Conservation (phyloP, 92 coral and sea anemone species). For the Desmophyllum pertusum region DNA sequence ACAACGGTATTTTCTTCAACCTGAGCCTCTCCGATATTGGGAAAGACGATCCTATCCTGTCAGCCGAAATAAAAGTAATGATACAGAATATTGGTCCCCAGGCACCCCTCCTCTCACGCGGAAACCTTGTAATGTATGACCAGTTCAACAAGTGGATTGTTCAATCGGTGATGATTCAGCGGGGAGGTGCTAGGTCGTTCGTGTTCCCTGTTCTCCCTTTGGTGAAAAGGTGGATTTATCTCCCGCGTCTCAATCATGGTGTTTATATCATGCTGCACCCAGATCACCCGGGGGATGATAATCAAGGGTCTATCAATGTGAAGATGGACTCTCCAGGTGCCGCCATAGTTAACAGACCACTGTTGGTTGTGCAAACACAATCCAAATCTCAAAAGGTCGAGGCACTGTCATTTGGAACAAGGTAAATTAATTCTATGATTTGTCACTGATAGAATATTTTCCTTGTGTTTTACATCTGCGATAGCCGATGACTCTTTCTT, state of each 20-base stretch:
- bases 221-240: slow-evolving; percentile 24
- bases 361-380: slow-evolving; percentile 12
- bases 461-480: too few relatives aligned
- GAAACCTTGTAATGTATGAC: slow-evolving; percentile 17
- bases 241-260: slow-evolving; percentile 5
- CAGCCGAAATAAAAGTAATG: slow-evolving; percentile 1
- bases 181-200: slow-evolving; percentile 9
- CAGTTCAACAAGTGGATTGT: neutral
- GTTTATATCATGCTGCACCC: slow-evolving; percentile 3
- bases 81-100: neutral
- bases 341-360: neutral
- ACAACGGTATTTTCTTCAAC: slow-evolving; percentile 4
- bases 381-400: neutral
- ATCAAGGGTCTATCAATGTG: neutral
- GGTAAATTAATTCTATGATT: neutral
- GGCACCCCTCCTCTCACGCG: neutral
- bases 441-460: too few relatives aligned
- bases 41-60: neutral
- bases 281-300: neutral
- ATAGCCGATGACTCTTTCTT: neutral
- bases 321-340: neutral
- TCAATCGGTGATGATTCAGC: neutral
- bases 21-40: neutral
- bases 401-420: neutral
- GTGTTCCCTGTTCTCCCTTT: slow-evolving; percentile 7